Evolutionary conservation across 1,140 invertebrate genomes (phyloP).

Genomic region (Bombus breviceps): DNA sequence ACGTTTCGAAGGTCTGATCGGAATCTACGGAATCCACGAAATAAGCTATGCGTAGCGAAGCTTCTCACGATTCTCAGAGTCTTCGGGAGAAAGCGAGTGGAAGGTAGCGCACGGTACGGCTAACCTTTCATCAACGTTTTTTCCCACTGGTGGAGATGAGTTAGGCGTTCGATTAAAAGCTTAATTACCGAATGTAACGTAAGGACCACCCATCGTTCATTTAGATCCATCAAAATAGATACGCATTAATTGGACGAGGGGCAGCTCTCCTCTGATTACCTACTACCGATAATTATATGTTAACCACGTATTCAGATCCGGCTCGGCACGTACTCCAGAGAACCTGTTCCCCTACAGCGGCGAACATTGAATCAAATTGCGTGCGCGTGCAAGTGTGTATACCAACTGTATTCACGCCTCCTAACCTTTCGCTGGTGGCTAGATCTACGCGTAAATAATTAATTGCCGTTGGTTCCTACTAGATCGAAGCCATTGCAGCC

Average conservation of each 20-base stretch:
- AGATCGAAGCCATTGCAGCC: conserved; percentile 30
- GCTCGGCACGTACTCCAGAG: conserved; percentile 26
- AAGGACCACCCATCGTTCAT: conserved; percentile 49
- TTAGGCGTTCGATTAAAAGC: conserved; percentile 42
- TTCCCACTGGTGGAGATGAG: neutral
- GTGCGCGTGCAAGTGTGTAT: conserved; percentile 33
- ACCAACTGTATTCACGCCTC: conserved; percentile 55
- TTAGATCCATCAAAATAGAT: conserved; percentile 59
- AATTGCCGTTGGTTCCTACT: conserved; percentile 39
- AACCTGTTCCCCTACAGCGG: conserved; percentile 63
- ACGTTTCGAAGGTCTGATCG: neutral
- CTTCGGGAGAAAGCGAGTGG: neutral
- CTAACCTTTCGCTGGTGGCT: conserved; percentile 60
- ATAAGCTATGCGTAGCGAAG: too few relatives aligned
- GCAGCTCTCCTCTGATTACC: conserved; percentile 56
- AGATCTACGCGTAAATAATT: conserved; percentile 55
- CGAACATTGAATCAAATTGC: conserved; percentile 62
- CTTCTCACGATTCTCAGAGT: neutral
- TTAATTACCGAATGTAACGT: conserved; percentile 61
- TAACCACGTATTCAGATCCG: conserved; percentile 47
- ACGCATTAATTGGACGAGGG: conserved; percentile 58
- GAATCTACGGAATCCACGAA: too few relatives aligned
- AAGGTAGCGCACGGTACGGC: neutral
- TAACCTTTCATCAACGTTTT: neutral
- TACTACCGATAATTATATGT: conserved; percentile 68